phyloP scores from a whole-genome alignment of 2,797 vertebrate genomes.

The Oryzias dopingdopingensis region DNA sequence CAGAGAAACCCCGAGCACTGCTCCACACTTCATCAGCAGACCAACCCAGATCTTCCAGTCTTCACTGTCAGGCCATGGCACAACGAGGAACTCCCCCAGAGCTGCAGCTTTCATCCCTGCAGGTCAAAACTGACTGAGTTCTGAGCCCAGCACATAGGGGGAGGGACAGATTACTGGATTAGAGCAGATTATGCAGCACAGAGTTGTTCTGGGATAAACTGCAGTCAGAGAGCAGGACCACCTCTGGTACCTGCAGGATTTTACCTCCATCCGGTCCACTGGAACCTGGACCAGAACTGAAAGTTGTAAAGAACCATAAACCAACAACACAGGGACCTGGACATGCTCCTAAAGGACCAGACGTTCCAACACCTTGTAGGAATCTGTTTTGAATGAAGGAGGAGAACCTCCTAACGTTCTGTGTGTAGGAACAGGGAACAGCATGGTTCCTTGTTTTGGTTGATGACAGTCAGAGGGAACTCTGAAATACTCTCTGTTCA shows the following conservation, averaged over 20 bases:
- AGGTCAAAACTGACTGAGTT: conserved; percentile 20
- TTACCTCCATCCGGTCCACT: background rate
- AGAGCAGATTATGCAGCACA: conserved; percentile 44
- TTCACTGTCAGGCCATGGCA: conserved; percentile 30
- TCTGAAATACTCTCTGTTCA: too few relatives aligned
- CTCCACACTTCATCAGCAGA: conserved; percentile 36
- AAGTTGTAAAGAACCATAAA: background rate
- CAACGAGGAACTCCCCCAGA: conserved; percentile 37
- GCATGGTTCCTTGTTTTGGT: too few relatives aligned
- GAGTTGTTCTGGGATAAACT: conserved; percentile 31
- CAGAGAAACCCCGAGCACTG: conserved; percentile 49
- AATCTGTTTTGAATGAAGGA: too few relatives aligned
- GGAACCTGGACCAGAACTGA: background rate
- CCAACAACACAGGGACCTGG: too few relatives aligned
- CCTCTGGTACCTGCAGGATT: background rate
- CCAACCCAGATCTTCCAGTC: background rate
- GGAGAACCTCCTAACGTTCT: too few relatives aligned
- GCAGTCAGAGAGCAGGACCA: background rate
- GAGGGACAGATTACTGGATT: conserved; percentile 53
- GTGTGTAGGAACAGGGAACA: too few relatives aligned
- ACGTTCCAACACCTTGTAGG: too few relatives aligned
- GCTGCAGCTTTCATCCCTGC: conserved; percentile 33
- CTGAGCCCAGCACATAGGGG: background rate
- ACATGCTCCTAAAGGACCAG: too few relatives aligned
- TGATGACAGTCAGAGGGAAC: too few relatives aligned